Evolutionary conservation across 2,888 invertebrate species (phyloP).

Genomic region (Plebejus melissa): DNA sequence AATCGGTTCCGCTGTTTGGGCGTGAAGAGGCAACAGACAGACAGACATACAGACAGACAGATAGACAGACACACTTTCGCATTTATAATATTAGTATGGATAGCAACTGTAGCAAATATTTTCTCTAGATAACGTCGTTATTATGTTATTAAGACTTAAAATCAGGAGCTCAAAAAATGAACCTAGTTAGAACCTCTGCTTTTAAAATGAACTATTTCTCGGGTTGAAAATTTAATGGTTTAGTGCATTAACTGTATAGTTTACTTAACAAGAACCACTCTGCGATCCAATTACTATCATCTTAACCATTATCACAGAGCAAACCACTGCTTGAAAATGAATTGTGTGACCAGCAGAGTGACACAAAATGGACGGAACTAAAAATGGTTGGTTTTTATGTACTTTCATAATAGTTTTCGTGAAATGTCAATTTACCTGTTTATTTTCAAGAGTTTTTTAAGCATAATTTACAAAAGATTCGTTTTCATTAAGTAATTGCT

Average conservation of each 20-base stretch:
- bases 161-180: background rate
- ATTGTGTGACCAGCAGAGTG: background rate
- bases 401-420: background rate
- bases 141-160: background rate
- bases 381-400: background rate
- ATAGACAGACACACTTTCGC: too few relatives aligned
- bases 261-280: conserved; percentile 16
- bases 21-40: too few relatives aligned
- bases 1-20: too few relatives aligned
- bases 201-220: conserved; percentile 15
- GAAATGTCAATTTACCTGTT: too few relatives aligned
- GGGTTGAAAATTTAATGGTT: conserved; percentile 11
- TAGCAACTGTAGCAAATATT: too few relatives aligned
- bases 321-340: background rate
- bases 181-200: background rate
- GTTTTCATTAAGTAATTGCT: too few relatives aligned
- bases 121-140: too few relatives aligned
- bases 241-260: conserved; percentile 10
- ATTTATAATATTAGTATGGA: too few relatives aligned
- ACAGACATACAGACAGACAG: too few relatives aligned
- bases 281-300: conserved; percentile 4
- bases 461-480: too few relatives aligned
- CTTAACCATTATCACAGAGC: conserved; percentile 5
- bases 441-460: too few relatives aligned
- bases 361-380: background rate